Evolutionary conservation across 2,113 vertebrate species (phyloP).

Genomic region (Hypocryptadius cinnamomeus): DNA sequence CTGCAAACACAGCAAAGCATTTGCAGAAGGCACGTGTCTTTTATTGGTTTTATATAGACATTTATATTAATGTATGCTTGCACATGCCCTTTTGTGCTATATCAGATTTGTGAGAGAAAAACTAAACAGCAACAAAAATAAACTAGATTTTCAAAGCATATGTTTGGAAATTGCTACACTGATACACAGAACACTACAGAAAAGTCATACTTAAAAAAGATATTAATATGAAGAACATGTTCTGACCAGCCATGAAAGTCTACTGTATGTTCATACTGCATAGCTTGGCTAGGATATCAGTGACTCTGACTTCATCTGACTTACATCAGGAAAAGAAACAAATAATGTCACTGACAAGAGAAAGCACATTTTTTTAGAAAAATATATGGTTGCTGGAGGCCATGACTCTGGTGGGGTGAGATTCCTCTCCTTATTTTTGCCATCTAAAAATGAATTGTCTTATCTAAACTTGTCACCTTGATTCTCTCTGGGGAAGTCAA

Average conservation of each 20-base stretch:
- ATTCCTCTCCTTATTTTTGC: constrained; percentile 29
- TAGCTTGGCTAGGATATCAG: background rate
- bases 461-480: constrained; percentile 41
- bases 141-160: background rate
- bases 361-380: background rate
- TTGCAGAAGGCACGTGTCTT: background rate
- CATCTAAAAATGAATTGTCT: constrained; percentile 1
- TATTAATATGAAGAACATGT: background rate
- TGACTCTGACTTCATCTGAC: background rate
- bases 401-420: background rate
- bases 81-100: background rate
- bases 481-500: background rate
- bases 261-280: background rate
- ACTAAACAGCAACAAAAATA: background rate
- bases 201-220: background rate
- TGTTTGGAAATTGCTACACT: background rate
- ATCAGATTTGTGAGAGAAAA: background rate
- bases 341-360: background rate
- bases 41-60: background rate
- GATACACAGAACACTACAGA: background rate
- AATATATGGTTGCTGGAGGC: constrained; percentile 15
- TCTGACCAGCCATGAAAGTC: background rate
- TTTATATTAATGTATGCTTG: background rate
- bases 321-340: background rate
- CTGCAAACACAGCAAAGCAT: background rate